A percentile compares a stretch with the other conserved stretches of the same genome.
These are phyloP conservation scores for Dissostichus mawsoni DNA, from an alignment of 2,113 vertebrate genomes.

Conservation along the genomic window DNA sequence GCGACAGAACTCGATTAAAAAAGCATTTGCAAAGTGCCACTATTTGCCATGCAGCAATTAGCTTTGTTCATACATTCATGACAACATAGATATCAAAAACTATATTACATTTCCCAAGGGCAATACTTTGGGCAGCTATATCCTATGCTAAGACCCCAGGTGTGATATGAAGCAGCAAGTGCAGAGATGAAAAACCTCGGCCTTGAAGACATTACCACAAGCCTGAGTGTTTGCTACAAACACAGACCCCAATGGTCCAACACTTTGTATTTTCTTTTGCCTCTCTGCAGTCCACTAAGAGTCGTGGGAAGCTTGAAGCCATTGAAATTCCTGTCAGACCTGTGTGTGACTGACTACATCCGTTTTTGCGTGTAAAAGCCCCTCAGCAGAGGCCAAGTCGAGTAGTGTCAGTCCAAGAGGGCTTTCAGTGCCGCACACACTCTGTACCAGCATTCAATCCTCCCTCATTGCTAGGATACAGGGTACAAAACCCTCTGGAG, in stretches of 20 bases:
- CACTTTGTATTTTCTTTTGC: slow-evolving; percentile 1
- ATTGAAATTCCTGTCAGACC: slow-evolving; percentile 64
- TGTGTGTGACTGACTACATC: slow-evolving; percentile 30
- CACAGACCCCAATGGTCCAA: background rate
- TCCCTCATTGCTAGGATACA: slow-evolving; percentile 64
- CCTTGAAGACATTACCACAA: background rate
- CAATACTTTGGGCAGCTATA: background rate
- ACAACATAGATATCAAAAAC: background rate
- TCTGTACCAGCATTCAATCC: slow-evolving; percentile 34
- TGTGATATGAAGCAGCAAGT: background rate
- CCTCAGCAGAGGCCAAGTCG: slow-evolving; percentile 36
- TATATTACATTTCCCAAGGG: too few species aligned
- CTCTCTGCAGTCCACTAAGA: background rate
- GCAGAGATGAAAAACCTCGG: background rate
- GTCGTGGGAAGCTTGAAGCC: slow-evolving; percentile 36
- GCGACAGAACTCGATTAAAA: background rate
- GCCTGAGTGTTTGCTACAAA: background rate
- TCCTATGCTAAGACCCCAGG: background rate
- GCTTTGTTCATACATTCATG: background rate
- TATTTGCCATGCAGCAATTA: background rate
- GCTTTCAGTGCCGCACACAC: slow-evolving; percentile 53
- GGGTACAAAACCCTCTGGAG: slow-evolving; percentile 54
- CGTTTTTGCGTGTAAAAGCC: slow-evolving; percentile 44
- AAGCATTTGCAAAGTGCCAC: too few species aligned
- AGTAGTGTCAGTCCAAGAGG: slow-evolving; percentile 46